Evolutionary conservation across 35 echinoderm and acorn worm species (phyloP).

Genomic region (Nesometra sesokonis): DNA sequence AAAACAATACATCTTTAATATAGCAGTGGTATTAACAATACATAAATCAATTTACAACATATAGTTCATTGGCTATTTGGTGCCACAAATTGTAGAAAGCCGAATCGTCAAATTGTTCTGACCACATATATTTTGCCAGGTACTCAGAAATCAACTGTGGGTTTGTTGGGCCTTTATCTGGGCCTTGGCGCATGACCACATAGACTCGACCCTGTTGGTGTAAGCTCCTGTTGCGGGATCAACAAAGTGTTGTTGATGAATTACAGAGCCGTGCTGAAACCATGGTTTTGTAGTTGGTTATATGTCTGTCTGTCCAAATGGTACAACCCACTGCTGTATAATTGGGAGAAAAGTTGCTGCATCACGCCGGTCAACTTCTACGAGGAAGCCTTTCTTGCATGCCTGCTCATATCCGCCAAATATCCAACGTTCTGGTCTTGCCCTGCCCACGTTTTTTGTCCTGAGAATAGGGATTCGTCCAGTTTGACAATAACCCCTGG

Average conservation of each 20-base stretch:
- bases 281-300: not conserved
- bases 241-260: not conserved
- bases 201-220: not conserved
- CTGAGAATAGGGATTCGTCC: not conserved
- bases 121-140: slow-evolving; percentile 1
- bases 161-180: not conserved
- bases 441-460: not conserved
- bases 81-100: not conserved
- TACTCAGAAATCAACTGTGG: not conserved
- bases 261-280: not conserved
- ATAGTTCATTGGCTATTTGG: not conserved
- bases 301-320: not conserved
- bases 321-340: not conserved
- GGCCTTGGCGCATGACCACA: not conserved
- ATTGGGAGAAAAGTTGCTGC: not conserved
- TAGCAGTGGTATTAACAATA: no score
- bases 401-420: not conserved
- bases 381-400: not conserved
- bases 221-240: not conserved
- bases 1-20: no score
- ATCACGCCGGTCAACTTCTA: not conserved
- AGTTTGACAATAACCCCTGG: not conserved
- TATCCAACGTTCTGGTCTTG: not conserved
- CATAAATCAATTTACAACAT: not conserved
- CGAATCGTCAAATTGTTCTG: not conserved